Percentiles rank a stretch among this genome's conserved stretches.
Conservation (phyloP, 1,140 invertebrate species). For the Spodoptera frugiperda region DNA sequence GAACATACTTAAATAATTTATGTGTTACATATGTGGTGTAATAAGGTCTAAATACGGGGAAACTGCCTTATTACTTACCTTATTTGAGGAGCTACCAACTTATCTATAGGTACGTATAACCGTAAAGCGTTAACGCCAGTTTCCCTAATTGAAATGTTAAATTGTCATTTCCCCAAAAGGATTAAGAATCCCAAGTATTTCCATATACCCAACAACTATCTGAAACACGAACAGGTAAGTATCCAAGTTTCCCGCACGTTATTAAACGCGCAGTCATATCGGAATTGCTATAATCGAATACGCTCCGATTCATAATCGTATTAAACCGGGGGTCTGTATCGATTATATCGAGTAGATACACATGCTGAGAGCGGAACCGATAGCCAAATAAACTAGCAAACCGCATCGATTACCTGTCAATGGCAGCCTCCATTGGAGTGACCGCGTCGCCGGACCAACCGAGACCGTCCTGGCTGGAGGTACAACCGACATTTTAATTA, state of each 20-base stretch:
- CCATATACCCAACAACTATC: slow-evolving; percentile 8
- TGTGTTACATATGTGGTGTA: too few relatives aligned
- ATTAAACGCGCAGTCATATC: slow-evolving; percentile 55
- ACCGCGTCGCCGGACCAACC: slow-evolving; percentile 66
- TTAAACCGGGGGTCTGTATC: slow-evolving; percentile 60
- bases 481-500: slow-evolving; percentile 23
- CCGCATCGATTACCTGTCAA: slow-evolving; percentile 85
- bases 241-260: slow-evolving; percentile 38
- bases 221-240: slow-evolving; percentile 35
- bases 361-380: slow-evolving; percentile 78
- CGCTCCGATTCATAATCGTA: slow-evolving; percentile 64
- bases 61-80: not conserved
- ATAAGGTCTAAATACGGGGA: not conserved
- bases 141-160: slow-evolving; percentile 16
- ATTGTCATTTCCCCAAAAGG: slow-evolving; percentile 19
- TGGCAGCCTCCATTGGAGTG: slow-evolving; percentile 73
- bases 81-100: not conserved
- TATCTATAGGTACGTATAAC: not conserved
- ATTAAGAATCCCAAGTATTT: slow-evolving; percentile 11
- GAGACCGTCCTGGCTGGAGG: slow-evolving; percentile 59
- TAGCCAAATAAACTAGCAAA: slow-evolving; percentile 85
- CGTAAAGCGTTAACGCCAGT: slow-evolving; percentile 1
- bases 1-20: not conserved
- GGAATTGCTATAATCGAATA: slow-evolving; percentile 61
- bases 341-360: slow-evolving; percentile 82